A percentile compares a stretch with the other conserved stretches of the same genome.
phyloP scores from a whole-genome alignment of 2,797 vertebrate species.

The Tragelaphus oryx region DNA sequence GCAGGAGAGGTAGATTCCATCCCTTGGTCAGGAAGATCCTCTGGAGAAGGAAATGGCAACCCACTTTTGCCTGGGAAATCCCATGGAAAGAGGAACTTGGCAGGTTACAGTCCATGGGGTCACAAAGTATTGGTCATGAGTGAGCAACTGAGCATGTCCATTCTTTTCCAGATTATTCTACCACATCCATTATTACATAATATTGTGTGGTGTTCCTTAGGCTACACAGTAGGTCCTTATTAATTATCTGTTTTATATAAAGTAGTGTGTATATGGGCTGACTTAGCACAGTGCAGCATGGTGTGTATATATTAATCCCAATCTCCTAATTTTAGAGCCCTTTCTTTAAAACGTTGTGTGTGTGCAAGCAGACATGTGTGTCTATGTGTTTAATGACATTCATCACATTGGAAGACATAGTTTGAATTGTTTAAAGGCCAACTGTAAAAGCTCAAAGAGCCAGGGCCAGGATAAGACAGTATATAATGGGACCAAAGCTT shows the following conservation, averaged over 20 bases:
- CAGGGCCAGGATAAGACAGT: neutral
- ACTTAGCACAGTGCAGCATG: neutral
- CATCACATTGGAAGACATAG: neutral
- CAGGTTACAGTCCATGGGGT: neutral
- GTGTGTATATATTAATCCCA: neutral
- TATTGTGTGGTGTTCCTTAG: neutral
- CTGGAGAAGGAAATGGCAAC: neutral
- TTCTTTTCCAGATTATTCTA: neutral
- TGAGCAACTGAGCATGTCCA: neutral
- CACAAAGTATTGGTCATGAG: neutral
- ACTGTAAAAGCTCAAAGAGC: neutral
- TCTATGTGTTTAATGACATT: neutral
- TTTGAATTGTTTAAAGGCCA: constrained; percentile 20
- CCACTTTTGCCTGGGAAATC: neutral
- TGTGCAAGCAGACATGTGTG: neutral
- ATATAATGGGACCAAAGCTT: constrained; percentile 52
- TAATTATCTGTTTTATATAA: neutral
- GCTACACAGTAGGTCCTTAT: neutral
- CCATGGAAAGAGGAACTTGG: neutral
- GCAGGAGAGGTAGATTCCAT: neutral
- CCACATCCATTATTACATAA: no score
- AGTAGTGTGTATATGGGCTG: neutral
- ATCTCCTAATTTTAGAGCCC: neutral
- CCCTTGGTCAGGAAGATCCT: neutral
- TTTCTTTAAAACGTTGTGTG: neutral